Conservation (phyloP, 1,140 invertebrate species). For the Bilobella aurantiaca region DNA sequence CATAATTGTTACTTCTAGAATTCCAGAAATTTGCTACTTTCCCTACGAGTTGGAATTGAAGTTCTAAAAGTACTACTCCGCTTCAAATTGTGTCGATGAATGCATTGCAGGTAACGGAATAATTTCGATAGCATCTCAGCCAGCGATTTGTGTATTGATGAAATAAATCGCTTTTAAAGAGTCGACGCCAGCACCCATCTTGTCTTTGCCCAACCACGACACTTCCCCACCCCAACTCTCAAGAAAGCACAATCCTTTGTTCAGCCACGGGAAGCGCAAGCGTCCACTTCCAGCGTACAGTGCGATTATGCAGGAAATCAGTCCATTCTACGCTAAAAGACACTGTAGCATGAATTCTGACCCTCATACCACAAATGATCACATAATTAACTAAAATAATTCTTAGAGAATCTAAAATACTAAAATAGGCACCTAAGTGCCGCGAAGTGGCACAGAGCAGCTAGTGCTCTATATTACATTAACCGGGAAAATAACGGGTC, state of each 20-base stretch:
- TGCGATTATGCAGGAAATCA: background rate
- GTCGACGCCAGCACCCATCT: too few species aligned
- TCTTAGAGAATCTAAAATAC: too few species aligned
- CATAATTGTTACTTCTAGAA: constrained; percentile 18
- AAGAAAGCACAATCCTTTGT: too few species aligned
- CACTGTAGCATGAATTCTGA: background rate
- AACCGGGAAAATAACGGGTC: background rate
- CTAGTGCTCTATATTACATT: too few species aligned
- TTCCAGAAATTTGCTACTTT: constrained; percentile 30
- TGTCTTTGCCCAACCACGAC: too few species aligned
- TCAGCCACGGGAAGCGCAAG: too few species aligned
- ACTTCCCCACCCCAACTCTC: too few species aligned
- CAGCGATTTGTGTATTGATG: too few species aligned
- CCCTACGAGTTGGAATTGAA: constrained; percentile 17
- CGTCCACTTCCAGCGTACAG: background rate
- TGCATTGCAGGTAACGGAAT: constrained; percentile 19
- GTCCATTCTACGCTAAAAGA: background rate
- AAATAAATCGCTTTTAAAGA: background rate
- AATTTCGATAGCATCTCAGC: background rate
- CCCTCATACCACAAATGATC: too few species aligned
- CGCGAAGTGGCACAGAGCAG: too few species aligned
- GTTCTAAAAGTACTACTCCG: constrained; percentile 28
- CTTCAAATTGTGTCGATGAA: constrained; percentile 31
- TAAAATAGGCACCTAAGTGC: too few species aligned
- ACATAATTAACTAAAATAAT: background rate